Base-by-base conservation (phyloP, 1,140 invertebrate genomes). In the Drosophila subpulchrella region DNA sequence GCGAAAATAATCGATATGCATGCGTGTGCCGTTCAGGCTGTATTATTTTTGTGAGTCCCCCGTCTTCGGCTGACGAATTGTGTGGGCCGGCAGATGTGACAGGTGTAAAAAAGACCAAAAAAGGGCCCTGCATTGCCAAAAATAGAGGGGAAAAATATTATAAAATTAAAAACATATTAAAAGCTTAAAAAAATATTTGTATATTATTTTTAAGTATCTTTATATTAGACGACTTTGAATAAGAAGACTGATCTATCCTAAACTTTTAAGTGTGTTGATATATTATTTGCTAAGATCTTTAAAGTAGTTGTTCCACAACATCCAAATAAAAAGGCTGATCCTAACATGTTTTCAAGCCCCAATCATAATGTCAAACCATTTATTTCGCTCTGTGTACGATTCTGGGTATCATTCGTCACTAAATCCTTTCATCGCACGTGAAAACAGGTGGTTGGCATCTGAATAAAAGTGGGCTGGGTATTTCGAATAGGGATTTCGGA, bases 41-140 rank as follows among this genome's bases (percentile, higher is more conserved):
- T 44, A 44, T 15, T 27, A 6, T 65, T 51, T 68, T 13, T 17
- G 32, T 32, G 27, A 34, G 17, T 32, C 30, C 48, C 48, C 48
- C 48, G 30, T 51, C 73, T 73, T 74, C 50, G 62, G 53, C 47
- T 73, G 73, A 84, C 65, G 76, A 85, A 85, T 84, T 85, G 81
- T 77, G 59, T 61, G 62, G 47, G 56, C 34, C 81, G 60, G 32
- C 47, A 54, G 54, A 65, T 73, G 74, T 74, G 81, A 84, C 81
- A 71, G 70, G 70, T 60, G 56, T 39, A 5, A 34, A 20, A 62
- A 42, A 15, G 13, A 11, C 15, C 17, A 20, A 27, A 39, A 61
- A 36, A 32, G 17, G 24, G 12, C 8, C 3, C 8, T 11, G 2
- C 34, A 57, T 27, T 13, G n/a, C 2, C 5, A 10, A 2, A 58